Conservation (phyloP, 2,113 vertebrate genomes). For the Ibidorhyncha struthersii region DNA sequence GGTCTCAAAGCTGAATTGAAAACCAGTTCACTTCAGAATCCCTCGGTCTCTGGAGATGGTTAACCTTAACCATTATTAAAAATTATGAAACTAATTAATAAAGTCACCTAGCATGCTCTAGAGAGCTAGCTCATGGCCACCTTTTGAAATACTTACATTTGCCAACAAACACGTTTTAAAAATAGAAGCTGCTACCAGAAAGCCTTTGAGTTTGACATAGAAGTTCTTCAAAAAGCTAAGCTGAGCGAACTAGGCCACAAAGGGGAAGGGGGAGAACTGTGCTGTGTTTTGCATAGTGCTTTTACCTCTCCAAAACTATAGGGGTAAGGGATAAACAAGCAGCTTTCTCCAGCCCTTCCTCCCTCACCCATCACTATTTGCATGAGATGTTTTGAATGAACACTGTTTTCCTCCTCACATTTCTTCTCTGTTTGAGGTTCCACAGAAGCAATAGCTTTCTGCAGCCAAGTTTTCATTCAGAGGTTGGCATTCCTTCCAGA, state of each 20-base stretch:
- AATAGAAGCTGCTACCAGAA: not conserved
- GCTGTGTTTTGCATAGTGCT: not conserved
- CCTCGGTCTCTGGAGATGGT: not conserved
- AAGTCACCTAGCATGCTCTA: not conserved
- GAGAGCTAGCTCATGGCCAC: not conserved
- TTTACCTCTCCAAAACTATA: not conserved
- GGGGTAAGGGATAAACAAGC: not conserved
- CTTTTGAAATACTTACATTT: not conserved
- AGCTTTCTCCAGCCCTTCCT: not conserved
- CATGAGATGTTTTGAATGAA: conserved; percentile 11
- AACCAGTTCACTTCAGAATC: not conserved
- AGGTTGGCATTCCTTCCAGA: not conserved
- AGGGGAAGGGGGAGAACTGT: not conserved
- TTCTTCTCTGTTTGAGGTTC: not conserved
- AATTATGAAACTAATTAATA: not conserved
- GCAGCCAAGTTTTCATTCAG: conserved; percentile 36
- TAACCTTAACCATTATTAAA: not conserved
- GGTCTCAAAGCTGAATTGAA: not conserved
- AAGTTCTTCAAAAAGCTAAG: conserved; percentile 1
- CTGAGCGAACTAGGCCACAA: not conserved
- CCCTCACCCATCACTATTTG: not conserved
- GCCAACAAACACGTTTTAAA: not conserved
- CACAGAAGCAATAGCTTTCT: not conserved
- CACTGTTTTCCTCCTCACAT: not conserved
- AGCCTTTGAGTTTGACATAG: not conserved